These are phyloP conservation scores for Abrostola tripartita DNA, from an alignment of 2,888 invertebrate genomes.

Conservation along the genomic window DNA sequence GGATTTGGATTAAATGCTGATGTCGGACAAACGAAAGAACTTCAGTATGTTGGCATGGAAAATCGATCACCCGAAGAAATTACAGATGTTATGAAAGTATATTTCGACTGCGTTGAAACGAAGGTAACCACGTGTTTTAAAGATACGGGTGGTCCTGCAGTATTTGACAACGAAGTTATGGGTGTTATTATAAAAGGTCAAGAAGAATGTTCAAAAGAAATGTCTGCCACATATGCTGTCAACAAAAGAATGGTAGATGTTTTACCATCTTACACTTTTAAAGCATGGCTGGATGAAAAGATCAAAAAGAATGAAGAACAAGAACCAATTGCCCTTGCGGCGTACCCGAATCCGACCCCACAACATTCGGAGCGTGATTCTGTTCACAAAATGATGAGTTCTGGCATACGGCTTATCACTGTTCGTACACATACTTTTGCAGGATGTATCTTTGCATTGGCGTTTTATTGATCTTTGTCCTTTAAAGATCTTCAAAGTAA, in stretches of 20 bases:
- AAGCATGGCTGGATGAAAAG: constrained; percentile 79
- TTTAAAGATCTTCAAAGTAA: constrained; percentile 10
- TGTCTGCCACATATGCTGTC: constrained; percentile 71
- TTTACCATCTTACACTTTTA: constrained; percentile 76
- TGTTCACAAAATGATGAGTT: constrained; percentile 57
- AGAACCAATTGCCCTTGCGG: constrained; percentile 58
- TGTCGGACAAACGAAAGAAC: constrained; percentile 67
- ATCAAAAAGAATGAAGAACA: constrained; percentile 74
- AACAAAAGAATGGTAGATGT: constrained; percentile 75
- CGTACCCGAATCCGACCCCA: constrained; percentile 68
- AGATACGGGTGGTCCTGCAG: constrained; percentile 78
- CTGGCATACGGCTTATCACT: constrained; percentile 16
- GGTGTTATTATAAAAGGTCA: constrained; percentile 76
- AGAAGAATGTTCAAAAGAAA: constrained; percentile 74
- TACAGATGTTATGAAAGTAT: constrained; percentile 61
- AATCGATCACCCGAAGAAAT: constrained; percentile 56
- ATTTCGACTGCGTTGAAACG: constrained; percentile 80
- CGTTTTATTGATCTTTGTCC: constrained; percentile 29
- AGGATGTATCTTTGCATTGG: constrained; percentile 36
- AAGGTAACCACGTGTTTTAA: constrained; percentile 79
- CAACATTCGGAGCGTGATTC: constrained; percentile 35
- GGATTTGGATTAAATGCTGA: constrained; percentile 82
- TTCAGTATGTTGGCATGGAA: constrained; percentile 80
- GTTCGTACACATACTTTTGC: constrained; percentile 21
- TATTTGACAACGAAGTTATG: constrained; percentile 75